Conservation (phyloP, 1,140 invertebrate genomes). For the Sminthurinus signatus region DNA sequence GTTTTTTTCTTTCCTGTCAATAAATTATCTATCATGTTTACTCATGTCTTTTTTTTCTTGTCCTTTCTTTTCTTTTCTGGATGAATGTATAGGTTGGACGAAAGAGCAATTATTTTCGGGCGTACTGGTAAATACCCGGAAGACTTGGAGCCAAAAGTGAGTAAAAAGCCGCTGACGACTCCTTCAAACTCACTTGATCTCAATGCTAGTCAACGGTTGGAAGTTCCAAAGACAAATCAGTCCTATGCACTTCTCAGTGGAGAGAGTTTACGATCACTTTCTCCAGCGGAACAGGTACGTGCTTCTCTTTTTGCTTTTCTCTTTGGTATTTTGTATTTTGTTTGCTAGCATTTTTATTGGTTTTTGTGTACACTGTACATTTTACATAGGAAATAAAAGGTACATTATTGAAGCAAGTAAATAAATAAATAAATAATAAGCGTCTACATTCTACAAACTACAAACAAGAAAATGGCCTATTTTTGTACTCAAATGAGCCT, state of each 20-base stretch:
- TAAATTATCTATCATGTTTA: background rate
- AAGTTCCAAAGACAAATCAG: slow-evolving; percentile 4
- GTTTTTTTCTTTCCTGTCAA: no score
- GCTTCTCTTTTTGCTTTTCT: no score
- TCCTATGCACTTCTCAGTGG: slow-evolving; percentile 26
- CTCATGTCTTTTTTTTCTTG: background rate
- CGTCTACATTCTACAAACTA: no score
- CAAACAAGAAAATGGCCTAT: no score
- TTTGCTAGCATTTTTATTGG: no score
- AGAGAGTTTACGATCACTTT: slow-evolving; percentile 27
- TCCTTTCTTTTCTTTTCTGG: no score
- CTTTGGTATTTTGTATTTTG: no score
- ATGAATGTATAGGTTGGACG: slow-evolving; percentile 28
- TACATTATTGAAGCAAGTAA: no score
- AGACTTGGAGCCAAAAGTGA: slow-evolving; percentile 5
- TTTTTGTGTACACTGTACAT: no score
- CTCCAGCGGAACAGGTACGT: slow-evolving; percentile 35
- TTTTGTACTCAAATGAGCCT: no score
- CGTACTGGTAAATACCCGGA: slow-evolving; percentile 29
- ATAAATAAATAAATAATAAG: no score
- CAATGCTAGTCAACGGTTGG: background rate
- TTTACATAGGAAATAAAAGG: no score
- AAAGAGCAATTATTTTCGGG: slow-evolving; percentile 33
- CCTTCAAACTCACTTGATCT: slow-evolving; percentile 15
- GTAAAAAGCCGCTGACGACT: slow-evolving; percentile 6